A percentile compares a stretch with the other conserved stretches of the same genome.
phyloP scores from a whole-genome alignment of 2,113 vertebrate genomes.

The Dasyurus viverrinus region DNA sequence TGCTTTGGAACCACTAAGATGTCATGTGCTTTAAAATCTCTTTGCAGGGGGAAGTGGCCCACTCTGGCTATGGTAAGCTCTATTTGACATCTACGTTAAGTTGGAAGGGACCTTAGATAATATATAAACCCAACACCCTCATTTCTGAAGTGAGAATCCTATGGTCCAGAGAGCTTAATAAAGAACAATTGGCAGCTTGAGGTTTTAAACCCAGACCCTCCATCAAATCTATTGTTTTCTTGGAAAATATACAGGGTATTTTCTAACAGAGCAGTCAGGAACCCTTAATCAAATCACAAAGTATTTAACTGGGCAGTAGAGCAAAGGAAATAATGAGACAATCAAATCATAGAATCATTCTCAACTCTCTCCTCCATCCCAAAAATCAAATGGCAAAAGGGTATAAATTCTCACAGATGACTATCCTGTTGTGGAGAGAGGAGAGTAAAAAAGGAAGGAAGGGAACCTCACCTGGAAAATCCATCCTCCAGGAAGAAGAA shows the following conservation, averaged over 20 bases:
- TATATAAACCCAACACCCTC: neutral
- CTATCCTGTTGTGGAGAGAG: too few species aligned
- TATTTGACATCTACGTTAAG: neutral
- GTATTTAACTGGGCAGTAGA: neutral
- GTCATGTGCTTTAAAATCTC: neutral
- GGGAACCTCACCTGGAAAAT: too few species aligned
- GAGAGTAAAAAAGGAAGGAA: too few species aligned
- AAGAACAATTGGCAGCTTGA: neutral
- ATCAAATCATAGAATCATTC: neutral
- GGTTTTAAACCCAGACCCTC: neutral
- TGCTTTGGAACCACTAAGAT: neutral
- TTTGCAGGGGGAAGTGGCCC: neutral
- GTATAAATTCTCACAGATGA: too few species aligned
- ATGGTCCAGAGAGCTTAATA: neutral
- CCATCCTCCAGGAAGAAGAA: neutral
- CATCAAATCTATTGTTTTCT: neutral
- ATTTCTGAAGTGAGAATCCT: neutral
- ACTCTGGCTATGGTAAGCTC: neutral
- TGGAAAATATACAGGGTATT: neutral
- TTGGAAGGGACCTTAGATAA: neutral
- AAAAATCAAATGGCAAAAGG: too few species aligned
- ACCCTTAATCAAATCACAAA: neutral
- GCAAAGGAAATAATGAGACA: neutral
- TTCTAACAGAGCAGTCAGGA: neutral
- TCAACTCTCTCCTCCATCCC: neutral